Evolutionary conservation across 2,888 invertebrate genomes (phyloP), one percentile per base, ranked within the genome.

Genomic region (Nymphalis urticae): DNA sequence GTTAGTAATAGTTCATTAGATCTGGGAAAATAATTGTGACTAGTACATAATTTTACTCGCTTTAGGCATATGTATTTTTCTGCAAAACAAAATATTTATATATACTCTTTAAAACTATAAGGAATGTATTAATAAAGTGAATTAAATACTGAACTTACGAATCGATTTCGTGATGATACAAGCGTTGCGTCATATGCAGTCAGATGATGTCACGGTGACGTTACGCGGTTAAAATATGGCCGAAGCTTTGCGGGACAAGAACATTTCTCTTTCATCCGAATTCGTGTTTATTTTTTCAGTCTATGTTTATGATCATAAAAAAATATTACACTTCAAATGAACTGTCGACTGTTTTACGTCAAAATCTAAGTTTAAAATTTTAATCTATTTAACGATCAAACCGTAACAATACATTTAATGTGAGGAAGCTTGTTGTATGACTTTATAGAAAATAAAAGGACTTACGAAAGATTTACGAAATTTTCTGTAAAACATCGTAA

Each of bases 111-210:
- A 13, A 13, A 42, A 58, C 17, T 16, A 32, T 56, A n/a, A 27
- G 32, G 21, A 59, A n/a, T 2, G 19, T 42, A 59, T 42, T n/a
- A 21, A 51, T 51, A 51, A 51, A 8, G n/a, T 17, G 13, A 48
- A 5, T 48, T 36, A 19, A 8, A n/a, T 21, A 42, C n/a, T 53
- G 17, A 17, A 21, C 13, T 8, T 42, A 36, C 48, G 7, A 58
- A 47, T 60, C 21, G 53, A 60, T 54, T 50, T 53, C 74, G 10
- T 32, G 79, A 85, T 86, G 86, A 86, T 84, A 76, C 75, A 79
- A 80, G 72, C 75, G 76, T 84, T 82, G 79, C 85, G 85, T 86
- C 85, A 86, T 79, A 78, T 74, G 75, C 78, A 80, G 79, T 64
- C 70, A 72, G 74, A 74, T 82, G 81, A 82, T 79, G 78, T 80